phyloP scores from a whole-genome alignment of 2,797 vertebrate genomes.

The Synanceia verrucosa region DNA sequence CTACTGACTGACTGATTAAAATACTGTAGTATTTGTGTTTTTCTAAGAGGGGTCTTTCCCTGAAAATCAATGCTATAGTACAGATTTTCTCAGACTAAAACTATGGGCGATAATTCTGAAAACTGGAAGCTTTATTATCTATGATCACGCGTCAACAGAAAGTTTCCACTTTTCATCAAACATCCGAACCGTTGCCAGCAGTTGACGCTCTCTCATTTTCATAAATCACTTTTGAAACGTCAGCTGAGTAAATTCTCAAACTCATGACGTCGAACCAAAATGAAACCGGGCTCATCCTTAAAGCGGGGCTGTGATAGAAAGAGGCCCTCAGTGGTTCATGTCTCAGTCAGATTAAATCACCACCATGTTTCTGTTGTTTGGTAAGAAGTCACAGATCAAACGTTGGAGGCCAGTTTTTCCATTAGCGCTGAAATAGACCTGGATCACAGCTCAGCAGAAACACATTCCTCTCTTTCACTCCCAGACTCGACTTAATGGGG shows the following conservation, averaged over 20 bases:
- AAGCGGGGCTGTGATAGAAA: too few relatives aligned
- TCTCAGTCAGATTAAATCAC: background rate
- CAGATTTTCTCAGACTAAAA: too few relatives aligned
- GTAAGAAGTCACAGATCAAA: slow-evolving; percentile 44
- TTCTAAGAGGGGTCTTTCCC: too few relatives aligned
- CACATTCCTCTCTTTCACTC: slow-evolving; percentile 64
- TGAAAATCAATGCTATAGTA: too few relatives aligned
- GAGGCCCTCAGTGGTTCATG: too few relatives aligned
- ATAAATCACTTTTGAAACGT: background rate
- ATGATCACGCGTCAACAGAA: too few relatives aligned
- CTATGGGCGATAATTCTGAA: too few relatives aligned
- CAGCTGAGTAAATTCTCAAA: background rate
- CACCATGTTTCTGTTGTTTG: slow-evolving; percentile 14
- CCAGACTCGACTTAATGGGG: slow-evolving; percentile 62
- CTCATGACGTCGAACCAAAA: background rate
- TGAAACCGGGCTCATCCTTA: background rate
- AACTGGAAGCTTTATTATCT: too few relatives aligned
- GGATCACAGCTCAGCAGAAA: slow-evolving; percentile 59
- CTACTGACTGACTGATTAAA: too few relatives aligned
- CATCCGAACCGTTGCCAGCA: background rate
- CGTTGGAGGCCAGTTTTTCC: slow-evolving; percentile 39
- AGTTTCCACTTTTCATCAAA: background rate
- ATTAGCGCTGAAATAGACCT: slow-evolving; percentile 52
- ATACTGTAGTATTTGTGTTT: too few relatives aligned
- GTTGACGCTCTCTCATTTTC: background rate